Conservation (phyloP, 2,113 vertebrate species). For the Anoplopoma fimbria region DNA sequence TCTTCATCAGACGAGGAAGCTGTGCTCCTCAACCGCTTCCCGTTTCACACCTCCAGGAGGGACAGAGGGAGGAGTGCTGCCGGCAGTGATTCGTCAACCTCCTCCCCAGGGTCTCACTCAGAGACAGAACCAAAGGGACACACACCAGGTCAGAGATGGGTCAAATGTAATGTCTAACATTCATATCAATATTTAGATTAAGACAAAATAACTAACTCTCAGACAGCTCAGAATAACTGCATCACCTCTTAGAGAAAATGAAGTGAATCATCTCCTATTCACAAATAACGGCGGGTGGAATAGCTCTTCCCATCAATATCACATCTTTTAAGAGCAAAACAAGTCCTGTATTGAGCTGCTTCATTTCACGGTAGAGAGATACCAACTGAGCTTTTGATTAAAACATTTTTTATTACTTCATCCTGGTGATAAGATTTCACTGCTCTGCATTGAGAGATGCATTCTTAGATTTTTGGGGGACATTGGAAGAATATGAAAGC, state of each 20-base stretch:
- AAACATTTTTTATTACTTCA: background rate
- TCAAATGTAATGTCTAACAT: background rate
- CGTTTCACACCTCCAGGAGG: background rate
- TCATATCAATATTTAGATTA: background rate
- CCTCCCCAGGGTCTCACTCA: background rate
- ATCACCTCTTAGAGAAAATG: background rate
- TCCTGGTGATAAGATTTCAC: background rate
- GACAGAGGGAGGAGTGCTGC: background rate
- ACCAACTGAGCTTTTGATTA: no score
- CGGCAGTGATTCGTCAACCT: background rate
- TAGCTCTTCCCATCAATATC: background rate
- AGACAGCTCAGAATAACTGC: background rate
- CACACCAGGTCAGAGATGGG: constrained; percentile 40
- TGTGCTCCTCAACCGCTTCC: background rate
- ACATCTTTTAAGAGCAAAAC: background rate
- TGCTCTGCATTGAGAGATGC: background rate
- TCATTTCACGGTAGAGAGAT: background rate
- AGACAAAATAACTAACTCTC: background rate
- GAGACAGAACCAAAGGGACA: constrained; percentile 15
- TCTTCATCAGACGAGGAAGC: constrained; percentile 62
- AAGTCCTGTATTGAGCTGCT: no score
- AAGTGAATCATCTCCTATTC: background rate
- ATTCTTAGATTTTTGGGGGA: background rate
- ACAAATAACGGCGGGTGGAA: background rate
- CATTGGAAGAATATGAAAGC: background rate